Conservation (phyloP, 2,113 vertebrate genomes). For the Nycticorax nycticorax region DNA sequence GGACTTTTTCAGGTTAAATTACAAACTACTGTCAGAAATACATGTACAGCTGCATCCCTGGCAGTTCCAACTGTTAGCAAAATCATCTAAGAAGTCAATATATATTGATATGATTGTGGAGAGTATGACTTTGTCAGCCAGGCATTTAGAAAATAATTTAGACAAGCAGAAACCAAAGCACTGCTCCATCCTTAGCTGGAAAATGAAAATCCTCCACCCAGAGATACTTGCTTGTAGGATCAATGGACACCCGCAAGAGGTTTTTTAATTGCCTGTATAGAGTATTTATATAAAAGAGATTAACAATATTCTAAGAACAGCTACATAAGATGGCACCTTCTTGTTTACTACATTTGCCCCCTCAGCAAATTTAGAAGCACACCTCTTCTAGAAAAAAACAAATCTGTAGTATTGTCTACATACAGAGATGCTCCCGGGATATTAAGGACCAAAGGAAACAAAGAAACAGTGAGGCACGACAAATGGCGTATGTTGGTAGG, state of each 20-base stretch:
- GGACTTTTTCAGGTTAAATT: background rate
- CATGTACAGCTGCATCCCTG: background rate
- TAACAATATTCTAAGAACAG: background rate
- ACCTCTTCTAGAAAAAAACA: background rate
- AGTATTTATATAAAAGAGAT: background rate
- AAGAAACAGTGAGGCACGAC: background rate
- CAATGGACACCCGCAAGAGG: background rate
- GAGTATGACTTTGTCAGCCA: background rate
- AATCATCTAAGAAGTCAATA: conserved; percentile 31
- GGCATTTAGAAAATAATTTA: conserved; percentile 37
- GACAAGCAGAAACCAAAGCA: conserved; percentile 8
- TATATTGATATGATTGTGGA: conserved; percentile 46
- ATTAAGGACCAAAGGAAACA: background rate
- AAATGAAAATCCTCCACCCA: conserved; percentile 27
- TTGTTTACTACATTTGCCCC: background rate
- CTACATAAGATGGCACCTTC: background rate
- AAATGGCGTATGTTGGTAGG: background rate
- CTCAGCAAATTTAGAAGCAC: background rate
- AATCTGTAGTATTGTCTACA: background rate
- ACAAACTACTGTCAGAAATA: conserved; percentile 1
- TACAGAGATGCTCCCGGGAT: background rate
- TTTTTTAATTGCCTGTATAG: background rate
- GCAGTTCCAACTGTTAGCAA: conserved; percentile 9
- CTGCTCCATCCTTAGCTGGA: background rate
- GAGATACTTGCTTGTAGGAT: background rate